Conservation (phyloP, 2,888 invertebrate species). For the Bombyx huttoni region DNA sequence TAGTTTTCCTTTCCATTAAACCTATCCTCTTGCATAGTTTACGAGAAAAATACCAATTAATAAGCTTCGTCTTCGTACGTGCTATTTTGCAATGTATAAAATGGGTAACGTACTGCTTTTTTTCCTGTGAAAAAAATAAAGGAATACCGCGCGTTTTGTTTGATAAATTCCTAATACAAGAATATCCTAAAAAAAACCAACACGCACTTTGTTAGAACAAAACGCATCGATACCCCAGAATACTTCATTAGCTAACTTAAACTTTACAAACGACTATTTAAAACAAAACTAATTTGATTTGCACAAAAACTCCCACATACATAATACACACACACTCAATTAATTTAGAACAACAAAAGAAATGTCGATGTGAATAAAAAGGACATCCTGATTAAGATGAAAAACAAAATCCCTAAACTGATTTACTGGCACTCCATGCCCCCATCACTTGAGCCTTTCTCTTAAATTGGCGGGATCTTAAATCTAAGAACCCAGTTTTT, state of each 20-base stretch:
- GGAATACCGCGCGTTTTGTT: too few relatives aligned
- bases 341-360: slow-evolving; percentile 3
- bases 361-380: slow-evolving; percentile 12
- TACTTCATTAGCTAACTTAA: neutral
- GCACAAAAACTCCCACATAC: neutral
- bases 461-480: slow-evolving; percentile 52
- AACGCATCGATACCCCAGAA: too few relatives aligned
- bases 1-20: too few relatives aligned
- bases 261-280: neutral
- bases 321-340: neutral
- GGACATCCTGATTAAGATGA: slow-evolving; percentile 47
- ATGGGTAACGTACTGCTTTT: too few relatives aligned
- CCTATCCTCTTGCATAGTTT: too few relatives aligned
- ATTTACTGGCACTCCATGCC: slow-evolving; percentile 45
- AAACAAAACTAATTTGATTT: neutral
- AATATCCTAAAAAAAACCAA: too few relatives aligned
- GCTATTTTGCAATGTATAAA: too few relatives aligned
- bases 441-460: slow-evolving; percentile 56
- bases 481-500: slow-evolving; percentile 43
- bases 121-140: too few relatives aligned
- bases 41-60: too few relatives aligned
- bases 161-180: too few relatives aligned
- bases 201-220: too few relatives aligned
- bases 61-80: too few relatives aligned
- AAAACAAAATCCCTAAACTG: slow-evolving; percentile 44